phyloP scores from a whole-genome alignment of 2,797 vertebrate species.

The Acipenser ruthenus region DNA sequence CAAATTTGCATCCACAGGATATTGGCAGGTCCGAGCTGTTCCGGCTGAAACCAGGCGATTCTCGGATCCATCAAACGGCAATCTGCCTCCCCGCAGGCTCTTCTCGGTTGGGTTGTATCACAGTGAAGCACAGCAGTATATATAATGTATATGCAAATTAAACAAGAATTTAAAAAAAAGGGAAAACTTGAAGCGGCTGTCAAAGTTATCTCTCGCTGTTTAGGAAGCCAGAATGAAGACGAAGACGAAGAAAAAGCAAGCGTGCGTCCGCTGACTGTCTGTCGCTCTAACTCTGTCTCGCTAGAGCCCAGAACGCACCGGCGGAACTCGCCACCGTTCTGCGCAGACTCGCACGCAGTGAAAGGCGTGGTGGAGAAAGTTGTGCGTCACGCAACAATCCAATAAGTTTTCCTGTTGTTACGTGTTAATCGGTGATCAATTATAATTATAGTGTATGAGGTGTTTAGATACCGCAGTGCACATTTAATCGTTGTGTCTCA shows the following conservation, averaged over 20 bases:
- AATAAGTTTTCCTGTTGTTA: constrained; percentile 13
- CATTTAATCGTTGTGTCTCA: background rate
- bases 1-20: constrained; percentile 98
- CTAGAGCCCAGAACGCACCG: constrained; percentile 49
- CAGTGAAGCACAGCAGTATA: background rate
- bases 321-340: constrained; percentile 39
- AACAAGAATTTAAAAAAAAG: constrained; percentile 22
- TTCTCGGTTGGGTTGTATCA: constrained; percentile 44
- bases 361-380: constrained; percentile 25
- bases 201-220: constrained; percentile 9
- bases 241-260: constrained; percentile 17
- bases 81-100: constrained; percentile 52
- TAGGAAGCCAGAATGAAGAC: no score
- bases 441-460: constrained; percentile 19
- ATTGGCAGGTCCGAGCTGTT: constrained; percentile 95
- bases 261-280: constrained; percentile 32
- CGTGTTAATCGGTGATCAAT: constrained; percentile 37
- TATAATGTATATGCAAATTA: background rate
- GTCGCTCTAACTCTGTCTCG: constrained; percentile 45
- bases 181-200: constrained; percentile 6
- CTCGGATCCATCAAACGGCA: constrained; percentile 96
- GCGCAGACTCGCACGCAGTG: constrained; percentile 29
- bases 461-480: background rate
- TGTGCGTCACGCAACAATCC: constrained; percentile 45
- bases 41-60: constrained; percentile 97